Conservation (phyloP, 2,888 invertebrate species). For the Acleris literana region DNA sequence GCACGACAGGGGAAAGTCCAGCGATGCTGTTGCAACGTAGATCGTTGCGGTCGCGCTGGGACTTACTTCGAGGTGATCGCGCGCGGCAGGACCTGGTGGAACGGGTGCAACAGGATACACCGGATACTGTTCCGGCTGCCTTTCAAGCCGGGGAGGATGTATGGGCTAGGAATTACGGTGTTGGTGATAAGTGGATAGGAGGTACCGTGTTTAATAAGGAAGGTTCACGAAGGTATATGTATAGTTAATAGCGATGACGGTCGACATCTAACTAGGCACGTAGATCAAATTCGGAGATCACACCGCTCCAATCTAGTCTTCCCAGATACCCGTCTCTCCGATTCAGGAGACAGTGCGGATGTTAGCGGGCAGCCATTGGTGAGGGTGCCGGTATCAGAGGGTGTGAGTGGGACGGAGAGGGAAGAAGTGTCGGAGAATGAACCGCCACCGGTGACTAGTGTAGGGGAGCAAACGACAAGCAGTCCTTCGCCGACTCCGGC, state of each 20-base stretch:
- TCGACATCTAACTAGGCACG: slow-evolving; percentile 16
- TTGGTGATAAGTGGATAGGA: slow-evolving; percentile 4
- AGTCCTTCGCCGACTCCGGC: neutral
- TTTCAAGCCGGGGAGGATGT: neutral
- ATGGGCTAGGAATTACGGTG: slow-evolving; percentile 2
- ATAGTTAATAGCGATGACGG: slow-evolving; percentile 15
- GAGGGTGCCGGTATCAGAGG: neutral
- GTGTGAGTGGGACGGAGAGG: neutral
- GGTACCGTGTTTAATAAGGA: slow-evolving; percentile 13
- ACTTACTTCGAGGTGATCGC: neutral
- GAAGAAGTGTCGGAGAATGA: neutral
- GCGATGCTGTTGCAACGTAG: neutral
- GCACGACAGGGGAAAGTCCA: too few species aligned
- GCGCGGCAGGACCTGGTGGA: neutral
- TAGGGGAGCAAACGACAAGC: neutral
- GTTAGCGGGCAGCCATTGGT: neutral
- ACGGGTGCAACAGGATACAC: neutral
- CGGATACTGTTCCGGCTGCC: neutral
- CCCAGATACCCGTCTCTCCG: too few species aligned
- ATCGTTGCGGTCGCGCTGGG: neutral
- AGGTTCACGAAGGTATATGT: slow-evolving; percentile 24
- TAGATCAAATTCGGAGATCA: slow-evolving; percentile 23
- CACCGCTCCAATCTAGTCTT: slow-evolving; percentile 10
- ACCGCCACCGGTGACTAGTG: neutral
- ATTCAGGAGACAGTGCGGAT: neutral